Evolutionary conservation across 2,888 invertebrate species (phyloP).

Genomic region (Fissipunctia ypsillon): DNA sequence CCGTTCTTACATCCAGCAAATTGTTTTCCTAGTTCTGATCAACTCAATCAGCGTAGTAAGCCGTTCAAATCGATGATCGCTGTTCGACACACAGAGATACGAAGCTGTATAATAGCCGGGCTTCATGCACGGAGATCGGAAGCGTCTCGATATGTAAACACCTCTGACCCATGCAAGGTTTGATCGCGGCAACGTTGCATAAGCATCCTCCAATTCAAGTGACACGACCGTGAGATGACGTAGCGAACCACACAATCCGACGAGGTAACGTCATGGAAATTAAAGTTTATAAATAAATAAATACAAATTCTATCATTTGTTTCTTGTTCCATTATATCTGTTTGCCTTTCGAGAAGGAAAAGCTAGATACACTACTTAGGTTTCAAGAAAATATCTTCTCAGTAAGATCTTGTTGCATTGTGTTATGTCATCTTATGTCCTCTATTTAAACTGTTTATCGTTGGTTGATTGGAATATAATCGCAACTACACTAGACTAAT

Average conservation of each 20-base stretch:
- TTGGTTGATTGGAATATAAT: background rate
- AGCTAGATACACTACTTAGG: background rate
- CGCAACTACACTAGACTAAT: background rate
- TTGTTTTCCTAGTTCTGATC: background rate
- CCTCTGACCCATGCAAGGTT: conserved; percentile 9
- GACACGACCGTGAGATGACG: background rate
- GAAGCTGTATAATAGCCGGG: background rate
- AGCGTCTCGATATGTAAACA: conserved; percentile 24
- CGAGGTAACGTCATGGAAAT: background rate
- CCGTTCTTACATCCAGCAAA: background rate
- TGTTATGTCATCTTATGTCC: background rate
- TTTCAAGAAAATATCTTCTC: background rate
- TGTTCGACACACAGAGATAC: background rate
- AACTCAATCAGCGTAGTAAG: background rate
- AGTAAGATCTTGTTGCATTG: background rate
- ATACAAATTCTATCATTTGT: background rate
- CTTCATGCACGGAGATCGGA: conserved; percentile 6
- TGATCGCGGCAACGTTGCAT: conserved; percentile 6
- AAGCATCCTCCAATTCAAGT: conserved; percentile 17
- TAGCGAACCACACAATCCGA: background rate
- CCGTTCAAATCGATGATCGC: background rate
- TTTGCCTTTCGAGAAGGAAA: too few relatives aligned
- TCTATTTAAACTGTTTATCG: background rate
- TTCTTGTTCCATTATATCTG: too few relatives aligned
- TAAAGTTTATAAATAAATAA: too few relatives aligned